These are phyloP conservation scores for Limnephilus auricula DNA, from an alignment of 2,888 invertebrate genomes.

Conservation along the genomic window DNA sequence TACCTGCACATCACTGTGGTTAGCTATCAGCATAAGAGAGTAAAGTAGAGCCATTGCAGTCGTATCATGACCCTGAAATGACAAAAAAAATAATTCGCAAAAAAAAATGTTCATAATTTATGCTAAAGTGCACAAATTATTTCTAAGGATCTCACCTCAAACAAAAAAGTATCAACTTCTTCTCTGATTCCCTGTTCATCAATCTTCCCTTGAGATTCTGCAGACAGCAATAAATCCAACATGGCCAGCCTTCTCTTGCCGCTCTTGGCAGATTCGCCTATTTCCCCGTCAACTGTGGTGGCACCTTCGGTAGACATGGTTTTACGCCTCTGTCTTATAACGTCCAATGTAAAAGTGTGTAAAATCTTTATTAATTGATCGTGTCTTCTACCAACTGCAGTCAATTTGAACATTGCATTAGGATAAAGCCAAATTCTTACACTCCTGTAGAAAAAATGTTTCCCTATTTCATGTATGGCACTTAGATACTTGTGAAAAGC, in stretches of 20 bases:
- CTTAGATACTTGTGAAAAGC: conserved; percentile 78
- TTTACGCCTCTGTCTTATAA: conserved; percentile 52
- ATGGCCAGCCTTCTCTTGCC: conserved; percentile 78
- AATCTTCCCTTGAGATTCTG: conserved; percentile 78
- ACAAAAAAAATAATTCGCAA: background rate
- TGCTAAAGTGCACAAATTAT: background rate
- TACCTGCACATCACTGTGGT: conserved; percentile 48
- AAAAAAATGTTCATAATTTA: background rate
- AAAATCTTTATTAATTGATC: conserved; percentile 68
- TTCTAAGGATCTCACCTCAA: conserved; percentile 75
- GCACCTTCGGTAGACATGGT: background rate
- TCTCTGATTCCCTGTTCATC: conserved; percentile 80
- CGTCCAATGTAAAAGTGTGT: conserved; percentile 53
- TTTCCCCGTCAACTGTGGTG: conserved; percentile 7
- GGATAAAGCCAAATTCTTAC: conserved; percentile 79
- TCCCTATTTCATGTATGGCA: conserved; percentile 75
- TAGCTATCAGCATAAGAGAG: conserved; percentile 47
- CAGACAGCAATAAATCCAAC: conserved; percentile 80
- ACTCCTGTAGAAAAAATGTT: conserved; percentile 71
- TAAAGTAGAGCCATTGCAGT: conserved; percentile 64
- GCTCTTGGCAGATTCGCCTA: background rate
- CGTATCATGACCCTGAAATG: conserved; percentile 68
- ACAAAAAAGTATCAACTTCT: conserved; percentile 86
- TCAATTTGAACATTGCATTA: conserved; percentile 76
- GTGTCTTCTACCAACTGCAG: conserved; percentile 75